These are phyloP conservation scores for Paracanthobrama guichenoti DNA, from an alignment of 2,113 vertebrate species.

Conservation along the genomic window DNA sequence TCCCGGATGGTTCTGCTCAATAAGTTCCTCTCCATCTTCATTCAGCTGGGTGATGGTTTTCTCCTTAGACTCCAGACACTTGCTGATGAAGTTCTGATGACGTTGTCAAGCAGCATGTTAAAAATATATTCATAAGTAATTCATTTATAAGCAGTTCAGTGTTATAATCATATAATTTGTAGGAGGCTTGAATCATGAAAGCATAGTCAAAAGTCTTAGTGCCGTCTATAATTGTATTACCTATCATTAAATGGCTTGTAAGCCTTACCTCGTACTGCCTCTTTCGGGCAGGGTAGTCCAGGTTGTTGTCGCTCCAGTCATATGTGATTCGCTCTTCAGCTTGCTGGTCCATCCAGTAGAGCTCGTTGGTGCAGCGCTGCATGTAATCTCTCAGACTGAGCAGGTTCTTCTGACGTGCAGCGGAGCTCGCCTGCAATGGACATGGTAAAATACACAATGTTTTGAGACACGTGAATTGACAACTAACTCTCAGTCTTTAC, in stretches of 20 bases:
- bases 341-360: conserved; percentile 99
- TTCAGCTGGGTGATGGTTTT: conserved; percentile 87
- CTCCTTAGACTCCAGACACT: conserved; percentile 93
- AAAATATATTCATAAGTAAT: background rate
- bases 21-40: conserved; percentile 84
- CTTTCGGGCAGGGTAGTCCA: conserved; percentile 89
- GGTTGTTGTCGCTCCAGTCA: conserved; percentile 94
- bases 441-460: background rate
- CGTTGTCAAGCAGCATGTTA: background rate
- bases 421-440: conserved; percentile 69
- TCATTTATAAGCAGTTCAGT: background rate
- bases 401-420: conserved; percentile 86
- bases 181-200: background rate
- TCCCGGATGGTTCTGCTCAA: conserved; percentile 82
- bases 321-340: conserved; percentile 87
- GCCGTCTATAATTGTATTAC: background rate
- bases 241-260: background rate
- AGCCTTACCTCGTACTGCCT: conserved; percentile 89
- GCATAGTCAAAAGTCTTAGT: background rate
- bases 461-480: background rate
- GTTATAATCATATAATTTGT: background rate
- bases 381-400: conserved; percentile 91
- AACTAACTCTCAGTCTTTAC: background rate
- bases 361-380: conserved; percentile 97
- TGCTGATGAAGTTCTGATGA: conserved; percentile 89